phyloP scores from a whole-genome alignment of 2,113 vertebrate species.

The Phylloscopus trochilus region DNA sequence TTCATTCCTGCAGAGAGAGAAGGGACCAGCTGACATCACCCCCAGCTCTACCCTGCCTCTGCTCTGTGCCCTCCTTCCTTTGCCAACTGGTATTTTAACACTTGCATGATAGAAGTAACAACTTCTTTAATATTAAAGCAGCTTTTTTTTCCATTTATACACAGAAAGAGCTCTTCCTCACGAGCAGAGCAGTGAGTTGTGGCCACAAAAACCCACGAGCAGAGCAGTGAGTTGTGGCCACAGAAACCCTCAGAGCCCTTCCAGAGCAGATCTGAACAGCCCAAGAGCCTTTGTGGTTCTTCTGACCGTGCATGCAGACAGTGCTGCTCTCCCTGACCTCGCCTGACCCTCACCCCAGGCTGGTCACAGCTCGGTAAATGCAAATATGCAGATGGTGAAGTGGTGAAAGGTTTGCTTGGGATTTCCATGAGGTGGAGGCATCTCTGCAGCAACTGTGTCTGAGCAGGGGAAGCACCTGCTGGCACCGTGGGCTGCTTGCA shows the following conservation, averaged over 20 bases:
- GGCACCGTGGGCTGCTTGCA: background rate
- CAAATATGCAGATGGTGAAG: background rate
- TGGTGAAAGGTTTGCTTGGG: accelerated
- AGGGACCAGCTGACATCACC: background rate
- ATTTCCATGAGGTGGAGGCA: background rate
- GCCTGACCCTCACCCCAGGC: accelerated
- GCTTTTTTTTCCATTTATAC: background rate
- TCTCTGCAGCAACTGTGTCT: background rate
- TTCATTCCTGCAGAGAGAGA: background rate
- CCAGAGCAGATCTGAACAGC: background rate
- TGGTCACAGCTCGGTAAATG: background rate
- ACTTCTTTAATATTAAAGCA: background rate
- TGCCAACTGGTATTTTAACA: background rate
- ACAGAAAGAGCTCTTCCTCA: background rate
- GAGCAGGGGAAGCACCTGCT: slow-evolving; percentile 1
- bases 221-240: background rate
- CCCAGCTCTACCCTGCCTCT: background rate
- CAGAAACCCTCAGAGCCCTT: accelerated
- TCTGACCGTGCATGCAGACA: accelerated
- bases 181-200: background rate
- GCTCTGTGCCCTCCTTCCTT: background rate
- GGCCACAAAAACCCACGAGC: background rate
- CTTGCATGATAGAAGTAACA: background rate
- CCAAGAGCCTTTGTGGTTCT: background rate
- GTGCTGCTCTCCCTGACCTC: background rate